phyloP scores from a whole-genome alignment of 1,140 invertebrate species.

The Cardiocondyla obscurior region DNA sequence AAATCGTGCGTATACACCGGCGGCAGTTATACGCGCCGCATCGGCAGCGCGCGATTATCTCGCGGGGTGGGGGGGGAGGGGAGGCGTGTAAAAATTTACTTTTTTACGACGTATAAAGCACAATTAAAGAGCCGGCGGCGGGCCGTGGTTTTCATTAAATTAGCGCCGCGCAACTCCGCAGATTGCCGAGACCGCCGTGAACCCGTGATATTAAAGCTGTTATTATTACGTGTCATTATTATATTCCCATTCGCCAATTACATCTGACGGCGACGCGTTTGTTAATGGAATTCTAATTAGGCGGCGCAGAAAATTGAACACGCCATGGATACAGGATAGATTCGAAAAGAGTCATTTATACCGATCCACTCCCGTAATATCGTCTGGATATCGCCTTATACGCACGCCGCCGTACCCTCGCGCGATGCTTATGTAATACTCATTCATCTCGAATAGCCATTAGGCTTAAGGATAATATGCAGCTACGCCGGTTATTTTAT shows the following conservation, averaged over 20 bases:
- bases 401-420: not conserved
- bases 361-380: not conserved
- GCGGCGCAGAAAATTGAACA: not conserved
- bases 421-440: not conserved
- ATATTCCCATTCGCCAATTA: slow-evolving; percentile 28
- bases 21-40: slow-evolving; percentile 7
- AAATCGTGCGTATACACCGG: not conserved
- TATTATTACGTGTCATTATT: slow-evolving; percentile 57
- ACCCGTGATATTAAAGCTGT: slow-evolving; percentile 52
- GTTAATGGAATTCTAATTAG: slow-evolving; percentile 50
- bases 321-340: not conserved
- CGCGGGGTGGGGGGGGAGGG: too few species aligned
- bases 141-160: slow-evolving; percentile 55
- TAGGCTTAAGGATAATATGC: not conserved
- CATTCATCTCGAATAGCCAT: slow-evolving; percentile 15
- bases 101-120: slow-evolving; percentile 57
- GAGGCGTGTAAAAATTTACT: slow-evolving; percentile 9
- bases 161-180: slow-evolving; percentile 38
- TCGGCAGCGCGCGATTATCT: not conserved
- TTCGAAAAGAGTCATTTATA: not conserved
- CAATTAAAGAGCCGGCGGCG: slow-evolving; percentile 55
- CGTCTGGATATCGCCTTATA: not conserved
- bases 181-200: slow-evolving; percentile 44
- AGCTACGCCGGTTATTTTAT: not conserved
- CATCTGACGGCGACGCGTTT: slow-evolving; percentile 1